Evolutionary conservation across 1,140 invertebrate genomes (phyloP), one percentile per base, ranked within the genome.

Genomic region (Hyphantria cunea): DNA sequence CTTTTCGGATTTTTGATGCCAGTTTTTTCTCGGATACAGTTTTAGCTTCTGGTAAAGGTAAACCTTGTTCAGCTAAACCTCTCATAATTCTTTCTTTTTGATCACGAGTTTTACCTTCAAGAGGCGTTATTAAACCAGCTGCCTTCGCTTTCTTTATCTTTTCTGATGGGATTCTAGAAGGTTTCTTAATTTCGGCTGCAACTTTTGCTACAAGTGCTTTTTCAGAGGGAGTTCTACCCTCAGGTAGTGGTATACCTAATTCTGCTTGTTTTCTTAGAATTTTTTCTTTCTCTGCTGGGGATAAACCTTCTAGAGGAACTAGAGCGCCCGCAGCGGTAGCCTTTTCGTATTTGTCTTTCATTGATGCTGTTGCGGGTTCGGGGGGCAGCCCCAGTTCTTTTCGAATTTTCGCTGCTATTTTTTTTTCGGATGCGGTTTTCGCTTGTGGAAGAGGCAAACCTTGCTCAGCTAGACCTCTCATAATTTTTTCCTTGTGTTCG

Each of bases 191-290:
- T 52, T 44, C 33, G 10, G 10, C 10, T 34, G 6, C 10, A 6
- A 39, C 7, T 39, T 39, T 39, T n/a, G 8, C 0, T 39, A 74
- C 64, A 0, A 69, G 37, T 33, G 48, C 37, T 58, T 72, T 73
- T 68, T 71, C 78, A 6, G 77, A 80, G 37, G 66, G 64, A 34
- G 60, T 52, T 49, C 68, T 67, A 48, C 67, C 70, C 15, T 66
- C 42, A 14, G 25, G 32, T 14, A 56, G 63, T 14, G 69, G 48
- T 64, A 78, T 80, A 0, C 70, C 74, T 13, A n/a, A 67, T 67
- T 61, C 67, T 50, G 32, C 69, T 33, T 8, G 72, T 63, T 33
- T 48, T n/a, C 8, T 41, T 10, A 79, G 47, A 33, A 74, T 66
- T 42, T 72, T 68, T 62, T 67, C 64, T 31, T 68, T 74, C 50